Conservation (phyloP, 2,113 vertebrate species). For the Ictalurus punctatus region DNA sequence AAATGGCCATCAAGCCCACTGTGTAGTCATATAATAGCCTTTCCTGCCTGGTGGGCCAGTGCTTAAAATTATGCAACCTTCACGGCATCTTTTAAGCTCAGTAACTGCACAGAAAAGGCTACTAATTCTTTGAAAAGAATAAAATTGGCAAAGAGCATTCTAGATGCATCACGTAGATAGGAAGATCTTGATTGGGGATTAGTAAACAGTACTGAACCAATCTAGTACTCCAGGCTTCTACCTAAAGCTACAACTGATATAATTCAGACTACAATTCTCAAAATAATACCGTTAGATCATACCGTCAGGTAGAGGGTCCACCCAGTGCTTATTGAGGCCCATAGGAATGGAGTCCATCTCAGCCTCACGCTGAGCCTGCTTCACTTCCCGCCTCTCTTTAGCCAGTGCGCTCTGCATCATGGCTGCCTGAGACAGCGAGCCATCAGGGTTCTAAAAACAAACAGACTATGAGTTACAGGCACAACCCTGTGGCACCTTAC, state of each 20-base stretch:
- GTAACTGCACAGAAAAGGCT: neutral
- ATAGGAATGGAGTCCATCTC: constrained; percentile 99
- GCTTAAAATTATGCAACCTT: neutral
- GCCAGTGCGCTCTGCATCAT: constrained; percentile 99
- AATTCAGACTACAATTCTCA: neutral
- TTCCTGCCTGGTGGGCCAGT: neutral
- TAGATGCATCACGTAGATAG: neutral
- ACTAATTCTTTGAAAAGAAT: neutral
- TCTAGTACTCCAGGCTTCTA: no score
- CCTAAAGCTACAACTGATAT: neutral
- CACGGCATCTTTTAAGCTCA: no score
- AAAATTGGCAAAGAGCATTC: neutral
- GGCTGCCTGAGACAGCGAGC: constrained; percentile 94
- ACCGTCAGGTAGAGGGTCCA: constrained; percentile 97
- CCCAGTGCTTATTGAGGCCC: constrained; percentile 99
- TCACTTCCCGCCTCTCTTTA: constrained; percentile 92
- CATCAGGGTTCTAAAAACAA: constrained; percentile 87
- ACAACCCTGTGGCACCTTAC: neutral
- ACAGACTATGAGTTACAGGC: neutral
- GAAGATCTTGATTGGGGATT: neutral
- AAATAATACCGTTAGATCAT: constrained; percentile 6
- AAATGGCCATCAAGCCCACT: constrained; percentile 61
- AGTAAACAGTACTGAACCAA: neutral
- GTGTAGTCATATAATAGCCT: constrained; percentile 41
- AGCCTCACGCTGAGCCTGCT: constrained; percentile 94